phyloP scores from a whole-genome alignment of 2,797 vertebrate genomes.

The Allochrocebus solatus region DNA sequence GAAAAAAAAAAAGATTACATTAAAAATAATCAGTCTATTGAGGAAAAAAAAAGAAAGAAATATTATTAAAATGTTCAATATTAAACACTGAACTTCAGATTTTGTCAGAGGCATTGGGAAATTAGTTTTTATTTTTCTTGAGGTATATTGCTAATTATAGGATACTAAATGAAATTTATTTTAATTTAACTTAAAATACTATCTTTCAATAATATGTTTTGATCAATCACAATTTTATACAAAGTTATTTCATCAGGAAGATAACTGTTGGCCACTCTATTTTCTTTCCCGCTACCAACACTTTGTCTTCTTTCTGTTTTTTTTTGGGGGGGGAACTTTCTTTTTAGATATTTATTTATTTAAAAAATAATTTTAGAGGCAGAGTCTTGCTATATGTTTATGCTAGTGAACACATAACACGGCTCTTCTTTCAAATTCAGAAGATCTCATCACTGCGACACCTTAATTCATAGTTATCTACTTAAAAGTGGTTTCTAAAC shows the following conservation, averaged over 20 bases:
- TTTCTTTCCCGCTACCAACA: background rate
- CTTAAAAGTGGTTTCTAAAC: background rate
- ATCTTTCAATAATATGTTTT: background rate
- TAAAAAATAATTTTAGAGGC: background rate
- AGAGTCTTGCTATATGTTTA: background rate
- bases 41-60: background rate
- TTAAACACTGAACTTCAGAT: background rate
- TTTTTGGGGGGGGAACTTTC: background rate
- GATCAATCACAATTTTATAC: background rate
- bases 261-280: background rate
- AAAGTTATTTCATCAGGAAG: background rate
- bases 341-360: background rate
- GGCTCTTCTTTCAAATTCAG: background rate
- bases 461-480: background rate
- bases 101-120: background rate
- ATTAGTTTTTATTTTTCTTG: background rate
- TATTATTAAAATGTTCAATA: background rate
- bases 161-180: background rate
- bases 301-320: background rate
- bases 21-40: background rate
- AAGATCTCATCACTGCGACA: background rate
- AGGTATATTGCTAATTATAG: background rate
- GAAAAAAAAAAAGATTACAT: background rate
- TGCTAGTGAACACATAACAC: background rate
- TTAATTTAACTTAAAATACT: background rate